Base-by-base conservation (phyloP, 2,797 vertebrate species). In the Amblyraja radiata region DNA sequence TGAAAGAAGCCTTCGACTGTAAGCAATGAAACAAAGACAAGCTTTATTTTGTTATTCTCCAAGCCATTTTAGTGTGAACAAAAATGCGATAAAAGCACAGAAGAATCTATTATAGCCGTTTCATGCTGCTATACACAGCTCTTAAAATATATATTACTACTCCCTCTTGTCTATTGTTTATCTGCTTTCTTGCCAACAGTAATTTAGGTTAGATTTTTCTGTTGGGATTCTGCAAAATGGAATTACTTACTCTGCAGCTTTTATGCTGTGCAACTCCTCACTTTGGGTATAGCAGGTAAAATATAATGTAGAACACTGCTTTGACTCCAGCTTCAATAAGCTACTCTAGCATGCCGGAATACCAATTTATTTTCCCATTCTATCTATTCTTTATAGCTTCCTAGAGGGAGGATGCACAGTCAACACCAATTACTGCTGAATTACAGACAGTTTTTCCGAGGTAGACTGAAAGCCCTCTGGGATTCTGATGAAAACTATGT, bases 331-430 rank as follows among this genome's bases (percentile, higher is more conserved):
- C 84, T 65, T 68, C 84, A 88, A 16, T 21, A 32, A 88, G n/a
- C n/a, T 36, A 6, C 84, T 88, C n/a, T 68, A 36, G n/a, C 61
- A 88, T 39, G 68, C 61, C 84, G 68, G 16, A 14, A 32, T 36
- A 88, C 84, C 84, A 88, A 88, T 88, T 88, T 88, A 68, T 88
- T 88, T 63, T 4, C n/a, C 63, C 61, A 88, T 36, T 88, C 84
- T 63, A 88, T 88, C n/a, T 88, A 68, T 88, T 88, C 84, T 88
- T 88, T 68, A 88, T 88, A n/a, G 84, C n/a, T 68, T 68, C 84
- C 84, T 88, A 32, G 61, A 88, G 84, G 61, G 84, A 88, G 61
- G 36, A 36, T 68, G n/a, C 84, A 68, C 63, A 88, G 63, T 88
- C 84, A 88, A 63, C n/a, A 36, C 84, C 84, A 88, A 88, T 88